Conservation (phyloP, 2,113 vertebrate species). For the Ovis canadensis region DNA sequence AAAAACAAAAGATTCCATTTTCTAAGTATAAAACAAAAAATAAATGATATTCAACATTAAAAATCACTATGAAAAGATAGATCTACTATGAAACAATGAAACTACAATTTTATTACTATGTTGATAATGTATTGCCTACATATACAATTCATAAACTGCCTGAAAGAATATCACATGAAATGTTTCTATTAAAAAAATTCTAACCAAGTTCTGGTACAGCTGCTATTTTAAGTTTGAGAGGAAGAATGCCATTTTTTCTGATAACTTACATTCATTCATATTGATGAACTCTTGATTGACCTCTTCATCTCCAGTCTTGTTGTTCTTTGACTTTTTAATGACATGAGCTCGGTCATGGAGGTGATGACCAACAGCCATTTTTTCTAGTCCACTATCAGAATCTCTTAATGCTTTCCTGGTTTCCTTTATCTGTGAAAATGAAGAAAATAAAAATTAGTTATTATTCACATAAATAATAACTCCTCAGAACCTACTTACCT, state of each 20-base stretch:
- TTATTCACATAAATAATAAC: background rate
- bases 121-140: background rate
- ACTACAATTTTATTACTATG: background rate
- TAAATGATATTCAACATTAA: background rate
- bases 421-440: slow-evolving; percentile 87
- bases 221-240: background rate
- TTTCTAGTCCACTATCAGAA: slow-evolving; percentile 92
- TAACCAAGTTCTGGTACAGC: background rate
- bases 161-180: background rate
- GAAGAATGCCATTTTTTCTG: background rate
- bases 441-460: background rate
- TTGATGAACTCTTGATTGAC: slow-evolving; percentile 95
- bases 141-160: background rate
- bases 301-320: slow-evolving; percentile 91
- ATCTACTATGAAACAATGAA: background rate
- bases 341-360: slow-evolving; percentile 91
- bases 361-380: slow-evolving; percentile 94
- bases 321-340: slow-evolving; percentile 88
- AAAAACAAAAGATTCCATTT: slow-evolving; percentile 22
- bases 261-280: slow-evolving; percentile 89
- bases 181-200: background rate
- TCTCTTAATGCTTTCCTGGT: slow-evolving; percentile 88
- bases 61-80: background rate
- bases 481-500: background rate
- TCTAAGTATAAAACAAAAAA: slow-evolving; percentile 24